These are phyloP conservation scores for Oceanodroma leucorhoa DNA, from an alignment of 2,797 vertebrate genomes.

Conservation along the genomic window DNA sequence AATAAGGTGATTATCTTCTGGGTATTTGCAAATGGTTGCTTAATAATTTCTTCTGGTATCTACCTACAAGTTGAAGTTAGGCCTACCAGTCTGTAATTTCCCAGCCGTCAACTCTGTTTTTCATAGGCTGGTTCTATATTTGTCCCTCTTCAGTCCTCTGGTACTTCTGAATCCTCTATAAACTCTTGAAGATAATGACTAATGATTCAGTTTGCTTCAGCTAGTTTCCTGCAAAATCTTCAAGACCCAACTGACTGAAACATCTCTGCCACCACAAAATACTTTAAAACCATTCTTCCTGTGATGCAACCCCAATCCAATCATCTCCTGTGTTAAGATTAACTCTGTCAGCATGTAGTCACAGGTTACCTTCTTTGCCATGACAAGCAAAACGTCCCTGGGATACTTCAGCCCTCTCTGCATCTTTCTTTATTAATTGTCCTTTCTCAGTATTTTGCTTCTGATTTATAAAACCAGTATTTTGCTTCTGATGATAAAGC, in stretches of 20 bases:
- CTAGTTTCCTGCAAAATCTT: constrained; percentile 24
- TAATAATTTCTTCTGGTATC: constrained; percentile 9
- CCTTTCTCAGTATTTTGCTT: not conserved
- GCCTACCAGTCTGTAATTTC: not conserved
- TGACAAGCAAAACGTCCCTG: not conserved
- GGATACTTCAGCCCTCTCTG: not conserved
- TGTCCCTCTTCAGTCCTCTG: constrained; percentile 16
- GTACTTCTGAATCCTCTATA: constrained; percentile 29
- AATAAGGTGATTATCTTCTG: not conserved
- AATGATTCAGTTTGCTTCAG: constrained; percentile 41
- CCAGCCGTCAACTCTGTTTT: not conserved
- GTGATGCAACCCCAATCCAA: not conserved
- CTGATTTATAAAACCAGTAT: not conserved
- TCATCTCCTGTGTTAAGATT: not conserved
- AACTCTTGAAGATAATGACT: constrained; percentile 39
- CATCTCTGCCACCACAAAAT: not conserved
- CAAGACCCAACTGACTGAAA: not conserved
- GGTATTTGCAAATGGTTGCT: not conserved
- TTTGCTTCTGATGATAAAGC: not conserved
- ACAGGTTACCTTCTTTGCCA: not conserved
- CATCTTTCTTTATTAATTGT: not conserved
- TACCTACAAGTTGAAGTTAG: not conserved
- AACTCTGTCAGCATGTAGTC: not conserved
- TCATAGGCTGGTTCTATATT: constrained; percentile 27
- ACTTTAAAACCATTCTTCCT: not conserved